Evolutionary conservation across 2,113 vertebrate genomes (phyloP).

Genomic region (Ictalurus punctatus): DNA sequence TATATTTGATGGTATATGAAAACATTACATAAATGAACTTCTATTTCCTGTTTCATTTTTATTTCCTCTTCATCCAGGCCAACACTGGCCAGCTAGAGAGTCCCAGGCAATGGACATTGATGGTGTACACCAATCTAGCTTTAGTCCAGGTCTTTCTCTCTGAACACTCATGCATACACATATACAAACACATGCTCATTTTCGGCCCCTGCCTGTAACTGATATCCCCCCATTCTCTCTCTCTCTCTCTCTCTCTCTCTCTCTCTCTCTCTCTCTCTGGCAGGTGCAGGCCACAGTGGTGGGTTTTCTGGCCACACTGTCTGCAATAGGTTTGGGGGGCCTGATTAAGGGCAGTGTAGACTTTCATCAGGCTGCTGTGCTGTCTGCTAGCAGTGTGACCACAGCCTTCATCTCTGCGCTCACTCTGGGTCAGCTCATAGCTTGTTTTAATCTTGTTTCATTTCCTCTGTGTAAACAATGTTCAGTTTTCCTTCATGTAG

Average conservation of each 20-base stretch:
- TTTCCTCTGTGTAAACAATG: background rate
- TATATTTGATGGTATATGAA: background rate
- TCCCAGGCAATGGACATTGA: slow-evolving; percentile 78
- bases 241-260: background rate
- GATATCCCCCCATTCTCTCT: background rate
- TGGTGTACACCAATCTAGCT: slow-evolving; percentile 89
- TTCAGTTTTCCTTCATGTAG: background rate
- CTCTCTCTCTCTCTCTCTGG: background rate
- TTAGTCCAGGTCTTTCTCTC: slow-evolving; percentile 83
- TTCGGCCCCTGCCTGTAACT: background rate
- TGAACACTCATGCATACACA: background rate
- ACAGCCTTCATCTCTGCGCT: slow-evolving; percentile 90
- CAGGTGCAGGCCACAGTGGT: slow-evolving; percentile 94
- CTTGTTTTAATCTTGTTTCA: background rate
- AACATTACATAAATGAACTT: background rate
- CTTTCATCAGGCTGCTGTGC: slow-evolving; percentile 78
- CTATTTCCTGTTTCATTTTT: background rate
- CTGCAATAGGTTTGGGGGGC: slow-evolving; percentile 81
- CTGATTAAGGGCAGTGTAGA: slow-evolving; percentile 80
- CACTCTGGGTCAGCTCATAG: slow-evolving; percentile 75
- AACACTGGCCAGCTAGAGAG: slow-evolving; percentile 94
- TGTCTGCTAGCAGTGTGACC: slow-evolving; percentile 88
- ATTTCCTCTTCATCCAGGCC: slow-evolving; percentile 71
- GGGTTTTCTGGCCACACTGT: slow-evolving; percentile 87
- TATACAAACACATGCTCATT: background rate